Evolutionary conservation across 2,113 vertebrate species (phyloP), one percentile per base, ranked within the genome.

Genomic region (Chloropsis hardwickii): DNA sequence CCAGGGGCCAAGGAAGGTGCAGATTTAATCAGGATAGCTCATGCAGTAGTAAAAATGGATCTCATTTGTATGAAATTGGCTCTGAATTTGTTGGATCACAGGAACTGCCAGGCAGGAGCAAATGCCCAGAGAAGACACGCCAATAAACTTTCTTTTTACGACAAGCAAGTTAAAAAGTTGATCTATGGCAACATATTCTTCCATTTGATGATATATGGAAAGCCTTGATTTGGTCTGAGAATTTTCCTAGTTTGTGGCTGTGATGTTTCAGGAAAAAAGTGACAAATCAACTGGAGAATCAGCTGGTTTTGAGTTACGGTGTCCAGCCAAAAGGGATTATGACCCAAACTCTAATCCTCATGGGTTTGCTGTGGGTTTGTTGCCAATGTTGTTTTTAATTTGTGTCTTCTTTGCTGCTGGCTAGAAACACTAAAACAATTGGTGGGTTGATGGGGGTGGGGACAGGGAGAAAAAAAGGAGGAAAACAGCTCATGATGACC

Each of bases 401-500:
- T 80, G 5, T 54, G 14, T 56, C 33, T 57, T 82, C 23, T 71
- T 80, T 84, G 65, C 57, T 88, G 39, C 45, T 92, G 60, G 6
- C 40, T 81, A 51, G 44, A 83, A 95, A 77, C 33, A 45, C 13
- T 50, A 31, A 60, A 80, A 69, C 17, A 70, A 12, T 22, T 11
- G 2, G 25, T 69, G 25, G 31, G 19, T 35, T 80, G n/a, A 5
- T 31, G n/a, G 13, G 11, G 19, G 6, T 4, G 2, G 35, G 24
- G 42, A 19, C 11, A 27, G 29, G 22, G 25, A 40, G 11, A 12
- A 14, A 47, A 19, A 18, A 61, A 37, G 37, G 37, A 7, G 4
- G 4, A 24, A 21, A 91, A 62, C 0, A 0, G 5, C 35, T 56
- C 15, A 20, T 2, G 1, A 6, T 67, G n/a, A 64, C 16, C 18